Conservation (phyloP, 2,113 vertebrate species). For the Atractosteus spatula region DNA sequence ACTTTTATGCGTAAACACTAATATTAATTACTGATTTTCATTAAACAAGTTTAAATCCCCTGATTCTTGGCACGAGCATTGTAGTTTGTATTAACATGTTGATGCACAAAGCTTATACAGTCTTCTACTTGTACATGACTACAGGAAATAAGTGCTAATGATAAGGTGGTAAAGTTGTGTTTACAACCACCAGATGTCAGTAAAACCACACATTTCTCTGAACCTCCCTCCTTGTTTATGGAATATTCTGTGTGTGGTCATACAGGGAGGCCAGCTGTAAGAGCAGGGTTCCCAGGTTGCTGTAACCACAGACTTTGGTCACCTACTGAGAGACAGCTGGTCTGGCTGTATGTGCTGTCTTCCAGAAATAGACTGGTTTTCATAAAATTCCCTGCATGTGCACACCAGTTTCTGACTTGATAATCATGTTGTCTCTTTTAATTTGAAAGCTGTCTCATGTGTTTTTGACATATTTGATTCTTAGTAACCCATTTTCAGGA, state of each 20-base stretch:
- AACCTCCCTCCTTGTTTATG: background rate
- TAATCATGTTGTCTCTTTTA: background rate
- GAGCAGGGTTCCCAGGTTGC: background rate
- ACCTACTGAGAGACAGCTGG: slow-evolving; percentile 6
- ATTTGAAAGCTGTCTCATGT: background rate
- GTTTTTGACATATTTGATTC: background rate
- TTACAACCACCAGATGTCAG: slow-evolving; percentile 7
- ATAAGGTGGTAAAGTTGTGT: background rate
- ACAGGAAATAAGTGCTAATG: background rate
- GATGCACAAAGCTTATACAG: too few relatives aligned
- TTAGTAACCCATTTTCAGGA: too few relatives aligned
- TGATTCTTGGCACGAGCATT: too few relatives aligned
- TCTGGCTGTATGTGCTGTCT: background rate
- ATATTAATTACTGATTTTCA: background rate
- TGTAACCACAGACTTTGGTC: background rate
- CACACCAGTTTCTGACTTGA: background rate
- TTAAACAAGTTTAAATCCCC: too few relatives aligned
- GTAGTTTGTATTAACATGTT: too few relatives aligned
- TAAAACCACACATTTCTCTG: background rate
- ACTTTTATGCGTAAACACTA: background rate
- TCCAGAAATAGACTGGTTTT: slow-evolving; percentile 3
- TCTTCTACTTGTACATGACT: too few relatives aligned
- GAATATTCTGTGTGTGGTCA: background rate
- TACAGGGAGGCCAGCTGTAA: background rate
- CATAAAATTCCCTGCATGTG: background rate